A percentile compares a stretch with the other conserved stretches of the same genome.
Evolutionary conservation across 2,113 vertebrate genomes (phyloP).

Genomic region (Pongo abelii): DNA sequence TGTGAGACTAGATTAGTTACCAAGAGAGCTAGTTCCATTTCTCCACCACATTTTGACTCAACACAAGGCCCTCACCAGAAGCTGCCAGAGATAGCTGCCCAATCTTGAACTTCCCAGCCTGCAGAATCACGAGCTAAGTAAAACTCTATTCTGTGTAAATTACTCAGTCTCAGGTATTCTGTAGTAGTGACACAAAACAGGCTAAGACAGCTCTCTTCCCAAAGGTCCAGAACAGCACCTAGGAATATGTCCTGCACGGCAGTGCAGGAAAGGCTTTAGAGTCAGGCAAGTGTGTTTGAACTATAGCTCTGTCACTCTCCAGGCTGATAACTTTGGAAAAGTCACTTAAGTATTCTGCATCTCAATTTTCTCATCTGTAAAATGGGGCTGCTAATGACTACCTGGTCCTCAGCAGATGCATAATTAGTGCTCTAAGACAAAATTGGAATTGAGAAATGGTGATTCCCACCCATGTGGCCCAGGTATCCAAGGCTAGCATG

Average conservation of each 20-base stretch:
- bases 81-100: not conserved
- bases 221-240: not conserved
- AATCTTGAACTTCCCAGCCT: not conserved
- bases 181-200: not conserved
- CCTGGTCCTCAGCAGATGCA: not conserved
- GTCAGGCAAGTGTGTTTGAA: not conserved
- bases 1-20: not conserved
- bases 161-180: not conserved
- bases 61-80: not conserved
- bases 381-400: not conserved
- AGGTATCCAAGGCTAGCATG: too few relatives aligned
- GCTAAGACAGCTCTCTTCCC: not conserved
- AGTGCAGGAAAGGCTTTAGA: not conserved
- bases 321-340: not conserved
- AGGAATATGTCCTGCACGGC: accelerated
- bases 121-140: not conserved
- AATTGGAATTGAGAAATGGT: not conserved
- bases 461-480: accelerated
- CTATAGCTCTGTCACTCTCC: not conserved
- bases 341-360: too few relatives aligned
- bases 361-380: not conserved
- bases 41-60: not conserved
- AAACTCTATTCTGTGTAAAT: not conserved
- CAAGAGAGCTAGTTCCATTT: not conserved
- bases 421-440: not conserved